Base-by-base conservation (phyloP, 2,888 invertebrate genomes). In the Herminia tarsipennalis region DNA sequence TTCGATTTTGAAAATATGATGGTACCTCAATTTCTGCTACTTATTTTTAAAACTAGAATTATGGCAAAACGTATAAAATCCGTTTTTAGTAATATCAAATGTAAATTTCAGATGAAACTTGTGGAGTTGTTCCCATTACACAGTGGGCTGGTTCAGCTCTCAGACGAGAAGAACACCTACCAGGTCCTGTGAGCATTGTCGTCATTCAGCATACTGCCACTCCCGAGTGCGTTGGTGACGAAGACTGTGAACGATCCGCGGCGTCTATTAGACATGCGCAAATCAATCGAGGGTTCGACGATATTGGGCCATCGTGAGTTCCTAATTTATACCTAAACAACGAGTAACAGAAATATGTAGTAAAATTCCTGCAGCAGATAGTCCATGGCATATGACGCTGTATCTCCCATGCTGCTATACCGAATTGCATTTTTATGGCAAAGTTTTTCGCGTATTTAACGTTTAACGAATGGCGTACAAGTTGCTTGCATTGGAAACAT, bases 241-340 rank as follows among this genome's bases (percentile, higher is more conserved):
- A 65, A 0, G 64, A 76, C 0, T 94, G 94, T 55, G 75, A 83
- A 2, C 51, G 56, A 3, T 55, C 76, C 0, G 66, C 90, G 2
- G 81, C 73, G 16, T 80, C 73, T 14, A 93, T 94, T 22, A 92
- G 94, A 51, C 72, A 79, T 35, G 88, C 88, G 55, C 94, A 94
- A 12, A 91, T 92, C 72, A 78, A 65, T 1, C 52, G 86, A 12
- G 78, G 86, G 8, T 94, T 91, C 69, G 74, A 78, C 28, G 94
- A 94, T 63, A 92, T 94, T 40, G 94, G 92, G 17, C 92, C 89
- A 64, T 93, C 94, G 94, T 94, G 78, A 91, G 92, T 55, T 29
- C 0, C 16, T 14, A 5, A 6, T 1, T 12, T n/a, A 12, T n/a
- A n/a, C n/a, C n/a, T n/a, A n/a, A n/a, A n/a, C n/a, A n/a, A n/a